These are phyloP conservation scores for Lepidocyrtoides sp. DNA, from an alignment of 2,888 invertebrate genomes.

Conservation along the genomic window DNA sequence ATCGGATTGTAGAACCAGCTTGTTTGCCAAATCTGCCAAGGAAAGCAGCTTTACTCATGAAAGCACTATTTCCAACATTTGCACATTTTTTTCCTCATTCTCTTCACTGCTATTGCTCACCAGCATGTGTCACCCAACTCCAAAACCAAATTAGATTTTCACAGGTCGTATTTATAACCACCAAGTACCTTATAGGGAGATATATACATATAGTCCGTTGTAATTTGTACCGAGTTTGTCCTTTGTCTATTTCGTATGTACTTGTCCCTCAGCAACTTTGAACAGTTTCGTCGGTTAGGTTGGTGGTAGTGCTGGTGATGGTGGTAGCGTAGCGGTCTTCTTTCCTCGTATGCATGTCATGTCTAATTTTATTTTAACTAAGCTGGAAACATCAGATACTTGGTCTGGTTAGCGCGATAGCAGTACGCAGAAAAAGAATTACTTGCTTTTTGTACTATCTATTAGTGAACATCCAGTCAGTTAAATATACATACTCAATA, in stretches of 20 bases:
- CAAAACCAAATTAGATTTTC: constrained; percentile 22
- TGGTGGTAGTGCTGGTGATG: not conserved
- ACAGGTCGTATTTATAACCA: not conserved
- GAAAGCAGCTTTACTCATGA: constrained; percentile 3
- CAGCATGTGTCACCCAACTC: constrained; percentile 34
- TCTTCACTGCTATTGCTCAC: constrained; percentile 11
- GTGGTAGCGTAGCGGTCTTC: not conserved
- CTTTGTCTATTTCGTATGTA: not conserved
- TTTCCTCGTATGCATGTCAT: constrained; percentile 42
- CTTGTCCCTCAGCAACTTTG: not conserved
- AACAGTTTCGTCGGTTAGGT: constrained; percentile 40
- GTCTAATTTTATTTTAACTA: constrained; percentile 73
- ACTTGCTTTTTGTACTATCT: not conserved
- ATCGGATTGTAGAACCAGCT: not conserved
- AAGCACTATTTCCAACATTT: constrained; percentile 19
- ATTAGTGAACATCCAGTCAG: not conserved
- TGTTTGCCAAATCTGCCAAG: constrained; percentile 63
- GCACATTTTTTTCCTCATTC: not conserved
- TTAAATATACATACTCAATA: not conserved
- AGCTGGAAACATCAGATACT: constrained; percentile 29
- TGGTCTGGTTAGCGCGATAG: not conserved
- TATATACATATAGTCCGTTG: not conserved
- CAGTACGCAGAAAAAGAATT: constrained; percentile 19
- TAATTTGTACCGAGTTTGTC: not conserved
- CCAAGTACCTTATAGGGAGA: not conserved